Percentiles rank a stretch among this genome's conserved stretches.
Evolutionary conservation across 1,140 invertebrate genomes (phyloP).

Genomic region (Drosophila truncata): DNA sequence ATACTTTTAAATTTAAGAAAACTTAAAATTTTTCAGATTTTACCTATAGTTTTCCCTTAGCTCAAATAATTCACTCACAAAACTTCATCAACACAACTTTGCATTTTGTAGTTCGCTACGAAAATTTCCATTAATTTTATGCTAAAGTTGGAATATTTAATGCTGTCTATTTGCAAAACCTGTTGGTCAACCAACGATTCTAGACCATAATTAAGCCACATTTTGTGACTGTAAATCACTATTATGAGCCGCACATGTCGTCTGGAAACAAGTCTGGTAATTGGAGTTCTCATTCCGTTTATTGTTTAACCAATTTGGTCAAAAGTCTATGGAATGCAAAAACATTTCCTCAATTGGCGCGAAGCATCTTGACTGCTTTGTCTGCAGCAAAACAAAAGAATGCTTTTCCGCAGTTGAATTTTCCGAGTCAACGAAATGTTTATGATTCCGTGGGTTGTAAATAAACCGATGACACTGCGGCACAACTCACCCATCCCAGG

Average conservation of each 20-base stretch:
- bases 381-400: slow-evolving; percentile 48
- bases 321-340: neutral
- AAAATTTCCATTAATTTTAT: slow-evolving; percentile 9
- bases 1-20: no score
- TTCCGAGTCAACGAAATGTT: slow-evolving; percentile 52
- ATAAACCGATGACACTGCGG: slow-evolving; percentile 62
- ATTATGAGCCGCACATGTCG: slow-evolving; percentile 20
- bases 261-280: slow-evolving; percentile 21
- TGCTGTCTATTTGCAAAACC: slow-evolving; percentile 17
- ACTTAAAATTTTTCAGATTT: no score
- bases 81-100: neutral
- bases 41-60: no score
- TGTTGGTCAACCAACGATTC: slow-evolving; percentile 26
- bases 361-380: slow-evolving; percentile 9
- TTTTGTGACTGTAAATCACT: slow-evolving; percentile 6
- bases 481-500: slow-evolving; percentile 10
- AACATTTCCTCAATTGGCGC: slow-evolving; percentile 58
- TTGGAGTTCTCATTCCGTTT: neutral
- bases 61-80: neutral
- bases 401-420: slow-evolving; percentile 51
- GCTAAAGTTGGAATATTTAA: slow-evolving; percentile 18
- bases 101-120: neutral
- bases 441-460: slow-evolving; percentile 62
- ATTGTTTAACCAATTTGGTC: slow-evolving; percentile 4
- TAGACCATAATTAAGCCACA: slow-evolving; percentile 37